Percentiles rank a stretch among this genome's conserved stretches.
These are phyloP conservation scores for Smutsia gigantea DNA, from an alignment of 2,797 vertebrate genomes.

Conservation along the genomic window DNA sequence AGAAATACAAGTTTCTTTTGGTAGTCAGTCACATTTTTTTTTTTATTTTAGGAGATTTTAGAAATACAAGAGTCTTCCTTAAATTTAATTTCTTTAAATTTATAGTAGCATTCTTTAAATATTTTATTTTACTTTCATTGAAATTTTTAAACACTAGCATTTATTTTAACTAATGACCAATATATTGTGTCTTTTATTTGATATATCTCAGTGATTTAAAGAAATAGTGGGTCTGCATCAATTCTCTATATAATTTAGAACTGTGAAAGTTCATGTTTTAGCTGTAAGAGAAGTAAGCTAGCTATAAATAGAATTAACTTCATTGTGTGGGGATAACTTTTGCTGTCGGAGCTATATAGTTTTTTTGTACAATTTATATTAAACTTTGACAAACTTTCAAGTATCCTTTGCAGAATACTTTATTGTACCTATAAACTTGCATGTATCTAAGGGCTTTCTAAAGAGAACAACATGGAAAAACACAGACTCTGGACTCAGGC, in stretches of 20 bases:
- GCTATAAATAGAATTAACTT: not conserved
- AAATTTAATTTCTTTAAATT: not conserved
- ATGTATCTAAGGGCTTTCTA: not conserved
- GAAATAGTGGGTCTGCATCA: not conserved
- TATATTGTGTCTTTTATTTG: not conserved
- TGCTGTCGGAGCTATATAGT: not conserved
- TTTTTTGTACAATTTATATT: not conserved
- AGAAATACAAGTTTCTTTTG: not conserved
- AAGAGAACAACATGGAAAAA: not conserved
- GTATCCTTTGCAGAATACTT: not conserved
- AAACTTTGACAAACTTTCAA: not conserved
- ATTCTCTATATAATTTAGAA: constrained; percentile 3
- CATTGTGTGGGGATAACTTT: not conserved
- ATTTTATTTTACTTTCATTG: not conserved
- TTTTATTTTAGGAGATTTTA: not conserved
- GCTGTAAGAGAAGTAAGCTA: not conserved
- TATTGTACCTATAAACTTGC: not conserved
- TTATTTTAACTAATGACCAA: not conserved
- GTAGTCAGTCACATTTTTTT: not conserved
- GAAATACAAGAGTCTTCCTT: not conserved
- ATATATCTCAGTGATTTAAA: not conserved
- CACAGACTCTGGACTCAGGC: not conserved
- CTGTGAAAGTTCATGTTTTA: not conserved
- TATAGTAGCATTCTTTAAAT: not conserved
- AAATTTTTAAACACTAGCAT: not conserved